A percentile compares a stretch with the other conserved stretches of the same genome.
phyloP scores from a whole-genome alignment of 92 coral and sea anemone species.

The Pocillopora meandrina region DNA sequence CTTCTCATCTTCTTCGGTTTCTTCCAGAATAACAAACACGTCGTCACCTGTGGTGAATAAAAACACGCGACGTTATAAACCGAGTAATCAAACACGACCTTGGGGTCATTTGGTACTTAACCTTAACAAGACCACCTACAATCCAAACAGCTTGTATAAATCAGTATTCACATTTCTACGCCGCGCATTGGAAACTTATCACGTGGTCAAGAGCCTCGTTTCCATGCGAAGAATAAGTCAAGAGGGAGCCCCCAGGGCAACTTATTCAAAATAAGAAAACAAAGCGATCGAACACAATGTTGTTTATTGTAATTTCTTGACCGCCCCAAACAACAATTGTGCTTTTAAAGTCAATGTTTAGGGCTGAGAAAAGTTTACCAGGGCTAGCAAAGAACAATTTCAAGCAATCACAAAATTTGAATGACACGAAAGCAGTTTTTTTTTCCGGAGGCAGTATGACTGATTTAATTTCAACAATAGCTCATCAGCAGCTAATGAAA shows the following conservation, averaged over 20 bases:
- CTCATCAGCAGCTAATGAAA: too few relatives aligned
- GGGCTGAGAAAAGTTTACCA: neutral
- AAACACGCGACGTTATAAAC: too few relatives aligned
- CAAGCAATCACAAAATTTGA: too few relatives aligned
- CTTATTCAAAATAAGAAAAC: neutral
- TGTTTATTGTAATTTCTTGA: too few relatives aligned
- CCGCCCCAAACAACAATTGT: neutral
- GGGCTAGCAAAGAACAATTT: too few relatives aligned
- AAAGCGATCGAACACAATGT: too few relatives aligned
- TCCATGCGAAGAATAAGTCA: constrained; percentile 15
- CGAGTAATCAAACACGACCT: too few relatives aligned
- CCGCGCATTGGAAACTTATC: neutral
- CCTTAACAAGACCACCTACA: too few relatives aligned
- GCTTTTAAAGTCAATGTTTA: neutral
- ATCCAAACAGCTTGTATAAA: neutral
- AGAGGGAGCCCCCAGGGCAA: neutral
- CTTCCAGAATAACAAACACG: constrained; percentile 13
- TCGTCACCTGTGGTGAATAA: neutral
- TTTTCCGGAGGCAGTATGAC: too few relatives aligned
- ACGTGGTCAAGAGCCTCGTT: constrained; percentile 54
- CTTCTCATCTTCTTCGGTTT: neutral
- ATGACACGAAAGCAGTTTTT: too few relatives aligned
- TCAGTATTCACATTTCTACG: neutral
- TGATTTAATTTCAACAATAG: too few relatives aligned
- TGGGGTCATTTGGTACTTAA: too few relatives aligned